phyloP scores from a whole-genome alignment of 2,113 vertebrate species.

The Dolichallabes microphthalmus region DNA sequence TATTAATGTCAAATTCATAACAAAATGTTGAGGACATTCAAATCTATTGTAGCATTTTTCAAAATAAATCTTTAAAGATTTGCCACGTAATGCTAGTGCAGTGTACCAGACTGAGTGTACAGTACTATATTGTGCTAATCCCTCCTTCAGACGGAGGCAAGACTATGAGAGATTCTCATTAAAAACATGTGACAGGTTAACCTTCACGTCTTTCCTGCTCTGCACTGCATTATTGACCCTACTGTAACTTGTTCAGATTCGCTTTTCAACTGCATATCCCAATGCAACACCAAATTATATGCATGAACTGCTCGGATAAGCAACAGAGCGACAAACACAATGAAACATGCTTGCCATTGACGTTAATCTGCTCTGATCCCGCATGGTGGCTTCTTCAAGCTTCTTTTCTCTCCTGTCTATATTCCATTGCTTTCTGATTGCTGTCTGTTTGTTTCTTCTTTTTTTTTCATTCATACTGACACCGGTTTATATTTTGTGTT shows the following conservation, averaged over 20 bases:
- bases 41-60: background rate
- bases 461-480: background rate
- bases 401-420: background rate
- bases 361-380: conserved; percentile 70
- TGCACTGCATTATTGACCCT: conserved; percentile 59
- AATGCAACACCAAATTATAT: conserved; percentile 60
- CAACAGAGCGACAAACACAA: conserved; percentile 60
- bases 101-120: background rate
- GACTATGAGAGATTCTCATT: conserved; percentile 25
- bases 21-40: conserved; percentile 21
- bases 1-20: conserved; percentile 26
- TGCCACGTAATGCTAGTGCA: background rate
- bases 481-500: background rate
- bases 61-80: background rate
- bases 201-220: conserved; percentile 6
- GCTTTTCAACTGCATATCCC: conserved; percentile 58
- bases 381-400: background rate
- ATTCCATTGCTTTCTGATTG: background rate
- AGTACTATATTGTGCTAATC: conserved; percentile 33
- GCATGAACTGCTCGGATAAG: conserved; percentile 69
- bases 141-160: conserved; percentile 5
- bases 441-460: background rate
- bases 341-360: conserved; percentile 81
- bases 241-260: conserved; percentile 54
- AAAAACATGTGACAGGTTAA: conserved; percentile 37